Evolutionary conservation across 2,113 vertebrate species (phyloP).

Genomic region (Sciurus niger): DNA sequence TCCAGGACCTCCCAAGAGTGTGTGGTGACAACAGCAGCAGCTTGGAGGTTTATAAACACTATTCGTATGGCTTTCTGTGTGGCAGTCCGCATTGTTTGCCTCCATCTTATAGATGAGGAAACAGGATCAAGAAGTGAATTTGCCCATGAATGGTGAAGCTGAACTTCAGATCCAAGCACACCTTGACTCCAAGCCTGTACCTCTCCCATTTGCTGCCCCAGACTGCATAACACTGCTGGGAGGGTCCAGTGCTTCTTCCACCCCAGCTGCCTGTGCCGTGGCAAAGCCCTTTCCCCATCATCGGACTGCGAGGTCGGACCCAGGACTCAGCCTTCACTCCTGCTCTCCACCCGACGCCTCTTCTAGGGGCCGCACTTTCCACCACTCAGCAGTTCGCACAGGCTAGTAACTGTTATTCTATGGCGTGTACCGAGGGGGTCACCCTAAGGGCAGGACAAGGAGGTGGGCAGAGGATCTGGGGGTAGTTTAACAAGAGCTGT

Average conservation of each 20-base stretch:
- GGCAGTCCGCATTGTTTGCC: background rate
- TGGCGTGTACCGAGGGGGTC: background rate
- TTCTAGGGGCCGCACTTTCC: background rate
- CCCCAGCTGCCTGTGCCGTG: background rate
- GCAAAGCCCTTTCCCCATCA: background rate
- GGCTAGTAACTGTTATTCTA: fast-evolving
- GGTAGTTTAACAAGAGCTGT: background rate
- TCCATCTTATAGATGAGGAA: background rate
- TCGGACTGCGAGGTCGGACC: background rate
- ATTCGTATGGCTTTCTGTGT: background rate
- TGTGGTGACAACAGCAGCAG: background rate
- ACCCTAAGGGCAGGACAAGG: background rate
- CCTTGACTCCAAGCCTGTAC: background rate
- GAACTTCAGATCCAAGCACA: background rate
- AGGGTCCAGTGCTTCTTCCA: background rate
- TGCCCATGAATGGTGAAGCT: background rate
- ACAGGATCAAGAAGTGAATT: background rate
- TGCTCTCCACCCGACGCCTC: background rate
- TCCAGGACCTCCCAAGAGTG: constrained; percentile 59
- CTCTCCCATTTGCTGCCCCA: background rate
- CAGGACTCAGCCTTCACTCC: background rate
- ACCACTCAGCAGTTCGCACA: background rate
- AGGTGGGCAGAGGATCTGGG: background rate
- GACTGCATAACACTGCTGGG: background rate
- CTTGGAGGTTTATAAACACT: background rate